Conservation (phyloP, 2,797 vertebrate species). For the Morus bassanus region DNA sequence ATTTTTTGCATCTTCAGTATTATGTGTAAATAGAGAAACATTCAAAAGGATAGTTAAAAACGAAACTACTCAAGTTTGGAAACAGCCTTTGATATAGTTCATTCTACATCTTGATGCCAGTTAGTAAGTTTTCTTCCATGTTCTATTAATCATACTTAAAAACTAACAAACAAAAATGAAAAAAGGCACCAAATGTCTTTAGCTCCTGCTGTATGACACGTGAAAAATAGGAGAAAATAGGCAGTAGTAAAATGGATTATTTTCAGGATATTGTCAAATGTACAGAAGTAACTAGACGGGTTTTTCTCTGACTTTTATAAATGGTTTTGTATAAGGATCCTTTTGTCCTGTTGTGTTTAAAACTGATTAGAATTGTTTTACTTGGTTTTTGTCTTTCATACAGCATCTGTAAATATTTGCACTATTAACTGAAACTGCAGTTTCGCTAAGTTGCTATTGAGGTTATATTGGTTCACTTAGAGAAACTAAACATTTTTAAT, state of each 20-base stretch:
- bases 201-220: neutral
- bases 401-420: neutral
- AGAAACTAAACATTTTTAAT: neutral
- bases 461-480: neutral
- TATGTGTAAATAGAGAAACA: neutral
- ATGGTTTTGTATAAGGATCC: neutral
- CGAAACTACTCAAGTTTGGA: neutral
- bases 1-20: neutral
- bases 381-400: neutral
- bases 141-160: neutral
- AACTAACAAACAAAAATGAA: neutral
- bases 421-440: neutral
- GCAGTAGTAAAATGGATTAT: neutral
- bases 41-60: neutral
- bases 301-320: neutral
- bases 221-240: neutral
- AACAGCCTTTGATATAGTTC: neutral
- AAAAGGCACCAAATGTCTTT: neutral
- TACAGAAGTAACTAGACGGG: neutral
- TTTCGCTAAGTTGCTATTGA: neutral
- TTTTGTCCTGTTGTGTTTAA: neutral
- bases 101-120: neutral
- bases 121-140: neutral
- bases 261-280: neutral
- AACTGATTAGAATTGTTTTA: neutral